A percentile compares a stretch with the other conserved stretches of the same genome.
Evolutionary conservation across 2,888 invertebrate species (phyloP).

Genomic region (Alsophila aescularia): DNA sequence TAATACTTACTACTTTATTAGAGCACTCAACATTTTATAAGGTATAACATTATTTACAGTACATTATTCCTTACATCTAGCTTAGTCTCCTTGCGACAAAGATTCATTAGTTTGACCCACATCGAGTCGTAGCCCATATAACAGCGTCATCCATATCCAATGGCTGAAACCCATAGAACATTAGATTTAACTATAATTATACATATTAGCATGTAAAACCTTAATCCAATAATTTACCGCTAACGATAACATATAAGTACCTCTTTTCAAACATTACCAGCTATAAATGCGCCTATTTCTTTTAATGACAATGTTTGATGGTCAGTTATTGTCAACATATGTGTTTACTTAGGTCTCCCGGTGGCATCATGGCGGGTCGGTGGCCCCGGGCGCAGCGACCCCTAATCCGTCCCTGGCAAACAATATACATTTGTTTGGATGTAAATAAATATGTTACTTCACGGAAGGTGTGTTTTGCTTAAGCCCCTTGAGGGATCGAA

Average conservation of each 20-base stretch:
- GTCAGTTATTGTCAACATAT: constrained; percentile 23
- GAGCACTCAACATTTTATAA: no score
- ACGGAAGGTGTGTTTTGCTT: constrained; percentile 21
- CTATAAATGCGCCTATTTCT: constrained; percentile 7
- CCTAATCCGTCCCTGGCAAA: constrained; percentile 17
- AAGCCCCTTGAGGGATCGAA: constrained; percentile 12
- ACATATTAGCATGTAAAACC: no score
- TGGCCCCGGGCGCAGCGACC: constrained; percentile 4
- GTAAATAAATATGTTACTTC: constrained; percentile 20
- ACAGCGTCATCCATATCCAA: no score
- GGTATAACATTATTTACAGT: no score
- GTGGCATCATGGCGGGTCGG: constrained; percentile 10
- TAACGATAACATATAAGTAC: background rate
- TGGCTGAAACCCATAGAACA: no score
- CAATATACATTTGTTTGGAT: constrained; percentile 22
- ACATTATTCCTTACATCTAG: no score
- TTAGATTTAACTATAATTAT: no score
- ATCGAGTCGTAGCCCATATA: no score
- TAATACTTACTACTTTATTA: no score
- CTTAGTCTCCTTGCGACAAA: no score
- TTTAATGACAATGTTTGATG: constrained; percentile 22
- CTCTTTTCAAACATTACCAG: background rate
- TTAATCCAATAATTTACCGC: no score
- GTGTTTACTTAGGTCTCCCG: constrained; percentile 23
- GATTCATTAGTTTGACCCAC: no score